These are phyloP conservation scores for Seira musarum DNA, from an alignment of 2,888 invertebrate genomes.

Conservation along the genomic window DNA sequence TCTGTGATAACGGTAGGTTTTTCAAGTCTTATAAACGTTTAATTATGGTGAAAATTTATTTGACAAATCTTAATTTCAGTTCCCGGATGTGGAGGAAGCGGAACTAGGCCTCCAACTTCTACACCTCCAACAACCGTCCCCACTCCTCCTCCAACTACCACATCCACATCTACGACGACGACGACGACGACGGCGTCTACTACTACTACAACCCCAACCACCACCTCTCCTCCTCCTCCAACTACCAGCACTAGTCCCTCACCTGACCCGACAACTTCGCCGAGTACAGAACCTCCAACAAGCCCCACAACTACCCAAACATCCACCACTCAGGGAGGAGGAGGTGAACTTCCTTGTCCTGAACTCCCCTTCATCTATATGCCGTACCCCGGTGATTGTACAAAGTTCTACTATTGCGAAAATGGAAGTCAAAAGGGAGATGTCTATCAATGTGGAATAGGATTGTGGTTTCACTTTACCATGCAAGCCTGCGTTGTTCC, in stretches of 20 bases:
- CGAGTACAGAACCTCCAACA: constrained; percentile 19
- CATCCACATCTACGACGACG: neutral
- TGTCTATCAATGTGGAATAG: constrained; percentile 22
- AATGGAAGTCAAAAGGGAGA: constrained; percentile 2
- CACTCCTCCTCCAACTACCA: neutral
- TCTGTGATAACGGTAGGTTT: no score
- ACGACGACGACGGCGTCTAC: constrained; percentile 11
- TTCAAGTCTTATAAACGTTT: no score
- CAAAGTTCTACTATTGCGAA: constrained; percentile 39
- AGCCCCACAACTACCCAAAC: neutral
- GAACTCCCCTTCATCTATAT: constrained; percentile 39
- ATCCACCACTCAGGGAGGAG: constrained; percentile 20
- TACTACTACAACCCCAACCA: constrained; percentile 16
- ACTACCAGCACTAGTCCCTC: constrained; percentile 6
- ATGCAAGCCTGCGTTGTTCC: constrained; percentile 35
- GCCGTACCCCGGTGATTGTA: constrained; percentile 44
- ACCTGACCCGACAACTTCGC: neutral
- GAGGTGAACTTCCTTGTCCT: constrained; percentile 23
- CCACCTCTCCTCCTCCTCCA: constrained; percentile 4
- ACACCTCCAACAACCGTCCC: constrained; percentile 5
- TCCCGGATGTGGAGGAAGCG: constrained; percentile 37
- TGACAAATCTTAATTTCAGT: no score
- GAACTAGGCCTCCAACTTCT: neutral
- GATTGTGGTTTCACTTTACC: constrained; percentile 25
- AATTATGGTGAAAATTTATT: no score